Evolutionary conservation across 2,888 invertebrate genomes (phyloP), one percentile per base, ranked within the genome.

Genomic region (Aromia moschata): DNA sequence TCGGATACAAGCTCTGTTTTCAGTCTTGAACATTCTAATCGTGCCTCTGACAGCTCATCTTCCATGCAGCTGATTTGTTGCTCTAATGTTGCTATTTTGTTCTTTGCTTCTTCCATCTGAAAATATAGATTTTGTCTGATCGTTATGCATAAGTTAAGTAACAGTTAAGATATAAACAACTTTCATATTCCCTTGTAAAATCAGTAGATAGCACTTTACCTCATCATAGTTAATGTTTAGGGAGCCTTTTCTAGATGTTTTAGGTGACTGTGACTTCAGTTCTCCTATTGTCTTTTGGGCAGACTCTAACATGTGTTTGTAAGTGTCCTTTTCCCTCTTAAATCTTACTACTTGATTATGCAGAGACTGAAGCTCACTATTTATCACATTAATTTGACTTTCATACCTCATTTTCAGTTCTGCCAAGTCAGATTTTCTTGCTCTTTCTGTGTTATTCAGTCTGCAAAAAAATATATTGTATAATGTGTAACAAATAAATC

Each of bases 1-100:
- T 95, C 94, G 31, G 94, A 94, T 31, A 94, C 89, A n/a, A 94
- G 84, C 79, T 95, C 94, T 0, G 94, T 94, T 81, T 92, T 94
- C 1, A 93, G 83, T 75, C 92, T 90, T 31, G 93, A 93, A 12
- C 89, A 85, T 74, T 94, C 91, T 51, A 95, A 80, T 51, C 92
- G 85, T 0, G 94, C 85, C 76, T 95, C 94, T 36, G 93, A 92
- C 25, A 96, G 82, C 77, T 95, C 94, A 79, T 96, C 95, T 77
- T 95, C 94, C 74, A 95, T 85, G 64, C 91, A 89, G 57, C 90
- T 90, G 62, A 94, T 87, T 80, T 94, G 92, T 74, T 93, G 91
- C 75, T 94, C 93, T 62, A 94, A 78, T 10, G 87, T 84, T 0
- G 89, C 87, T 41, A 92, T 86, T 76, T 89, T 90, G 57, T 68